Base-by-base conservation (phyloP, 2,888 invertebrate genomes). In the Morpho deidamia region DNA sequence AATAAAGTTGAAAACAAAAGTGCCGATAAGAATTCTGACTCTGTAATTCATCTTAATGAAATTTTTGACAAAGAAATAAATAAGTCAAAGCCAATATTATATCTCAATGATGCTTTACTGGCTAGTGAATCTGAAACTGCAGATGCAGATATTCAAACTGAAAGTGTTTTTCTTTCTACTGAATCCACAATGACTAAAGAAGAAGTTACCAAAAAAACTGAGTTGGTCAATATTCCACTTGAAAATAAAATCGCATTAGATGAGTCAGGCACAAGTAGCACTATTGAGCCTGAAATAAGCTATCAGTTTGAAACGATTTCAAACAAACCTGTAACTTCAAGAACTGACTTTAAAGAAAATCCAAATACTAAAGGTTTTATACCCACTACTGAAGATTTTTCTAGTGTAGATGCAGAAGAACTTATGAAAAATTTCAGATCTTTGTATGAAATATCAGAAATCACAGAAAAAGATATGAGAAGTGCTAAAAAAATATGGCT, bases 101-200 rank as follows among this genome's bases (percentile, higher is more conserved):
- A 70, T 44, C 44, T 66, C 0, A 64, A 81, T 23, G 81, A 82
- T 44, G 81, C 73, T 33, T 66, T 81, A 51, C 57, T 67, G 12
- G 60, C 63, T 41, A 57, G 60, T 43, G 59, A 61, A 32, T 11
- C 44, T 11, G 56, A 64, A 46, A 51, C 54, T 1, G 63, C 50
- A 37, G 34, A 42, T 37, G n/a, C 9, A 43, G 11, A 23, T 11
- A 5, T 2, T 23, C 32, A 11, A 11, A 11, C 37, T 23, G n/a
- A 44, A 44, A 37, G 7, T 32, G 11, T 39, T 23, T 23, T 38
- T 2, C 12, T 9, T 39, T 11, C 46, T 39, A 23, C 23, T 23
- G 32, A 8, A 43, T 8, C 23, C 14, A 23, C 23, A 43, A 9
- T n/a, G 40, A 48, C 8, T 10, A 12, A 32, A 7, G 40, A 40